Conservation (phyloP, 1,140 invertebrate genomes). For the Pogonomyrmex barbatus region DNA sequence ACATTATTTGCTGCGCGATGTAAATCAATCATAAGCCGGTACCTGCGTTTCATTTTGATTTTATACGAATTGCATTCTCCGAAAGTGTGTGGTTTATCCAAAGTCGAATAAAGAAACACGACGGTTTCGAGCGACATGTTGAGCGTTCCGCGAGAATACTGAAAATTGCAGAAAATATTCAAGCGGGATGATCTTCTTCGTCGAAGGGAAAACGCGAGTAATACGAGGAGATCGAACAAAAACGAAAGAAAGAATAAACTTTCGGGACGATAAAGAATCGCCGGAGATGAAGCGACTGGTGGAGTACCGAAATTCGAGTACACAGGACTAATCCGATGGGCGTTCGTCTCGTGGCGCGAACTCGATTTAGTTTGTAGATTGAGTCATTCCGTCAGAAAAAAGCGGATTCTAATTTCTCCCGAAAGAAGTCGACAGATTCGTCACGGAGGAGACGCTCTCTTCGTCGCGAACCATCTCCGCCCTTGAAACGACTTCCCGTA, state of each 20-base stretch:
- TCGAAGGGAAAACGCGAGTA: conserved; percentile 25
- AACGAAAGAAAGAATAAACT: not conserved
- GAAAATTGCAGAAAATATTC: not conserved
- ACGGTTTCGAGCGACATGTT: not conserved
- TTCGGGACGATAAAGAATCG: conserved; percentile 14
- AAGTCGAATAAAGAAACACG: not conserved
- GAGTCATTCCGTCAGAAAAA: conserved; percentile 68
- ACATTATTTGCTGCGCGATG: conserved; percentile 65
- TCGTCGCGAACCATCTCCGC: conserved; percentile 51
- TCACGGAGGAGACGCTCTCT: conserved; percentile 31
- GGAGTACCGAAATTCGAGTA: conserved; percentile 50
- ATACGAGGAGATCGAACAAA: not conserved
- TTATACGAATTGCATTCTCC: not conserved
- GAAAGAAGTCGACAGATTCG: conserved; percentile 55
- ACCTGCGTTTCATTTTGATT: conserved; percentile 49
- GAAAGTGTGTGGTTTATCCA: not conserved
- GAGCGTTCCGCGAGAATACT: not conserved
- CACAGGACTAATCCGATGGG: conserved; percentile 59
- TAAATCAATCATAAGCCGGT: conserved; percentile 65
- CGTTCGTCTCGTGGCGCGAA: conserved; percentile 62
- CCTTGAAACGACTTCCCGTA: conserved; percentile 40
- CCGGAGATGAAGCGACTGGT: conserved; percentile 56
- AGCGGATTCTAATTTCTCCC: conserved; percentile 73
- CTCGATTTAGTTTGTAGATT: conserved; percentile 72
- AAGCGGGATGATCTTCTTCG: conserved; percentile 35